These are phyloP conservation scores for Melieria crassipennis DNA, from an alignment of 2,888 invertebrate species.

Conservation along the genomic window DNA sequence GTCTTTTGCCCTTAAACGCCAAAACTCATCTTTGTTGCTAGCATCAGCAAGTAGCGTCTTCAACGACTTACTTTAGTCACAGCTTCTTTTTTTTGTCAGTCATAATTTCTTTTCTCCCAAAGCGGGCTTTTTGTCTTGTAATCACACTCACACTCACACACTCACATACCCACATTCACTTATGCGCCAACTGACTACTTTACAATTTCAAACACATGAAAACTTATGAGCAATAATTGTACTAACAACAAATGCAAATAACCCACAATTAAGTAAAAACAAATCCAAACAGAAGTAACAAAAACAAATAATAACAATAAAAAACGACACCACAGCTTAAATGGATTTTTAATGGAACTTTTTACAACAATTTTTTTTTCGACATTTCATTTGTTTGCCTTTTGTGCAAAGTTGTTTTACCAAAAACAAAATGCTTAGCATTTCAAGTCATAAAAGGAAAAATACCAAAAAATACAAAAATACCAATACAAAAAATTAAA, in stretches of 20 bases:
- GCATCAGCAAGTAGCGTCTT: too few species aligned
- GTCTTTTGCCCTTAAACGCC: too few species aligned
- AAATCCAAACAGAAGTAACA: background rate
- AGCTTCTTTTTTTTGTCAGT: background rate
- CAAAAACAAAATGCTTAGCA: too few species aligned
- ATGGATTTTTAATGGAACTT: background rate
- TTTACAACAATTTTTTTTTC: background rate
- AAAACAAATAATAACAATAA: background rate
- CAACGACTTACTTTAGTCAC: background rate
- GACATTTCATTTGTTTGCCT: background rate
- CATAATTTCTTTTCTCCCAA: background rate
- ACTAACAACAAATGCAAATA: background rate
- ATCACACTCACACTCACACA: background rate
- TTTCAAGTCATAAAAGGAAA: too few species aligned
- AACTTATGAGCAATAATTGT: background rate
- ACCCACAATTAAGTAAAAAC: background rate
- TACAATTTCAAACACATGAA: constrained; percentile 1
- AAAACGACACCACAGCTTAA: background rate
- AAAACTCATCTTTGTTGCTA: too few species aligned
- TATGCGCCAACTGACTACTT: background rate
- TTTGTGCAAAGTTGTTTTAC: too few species aligned
- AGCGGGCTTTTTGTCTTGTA: background rate
- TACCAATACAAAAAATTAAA: too few species aligned
- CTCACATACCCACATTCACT: too few species aligned
- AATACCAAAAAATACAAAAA: too few species aligned